These are phyloP conservation scores for Polydrusus cervinus DNA, from an alignment of 2,888 invertebrate species.

Conservation along the genomic window DNA sequence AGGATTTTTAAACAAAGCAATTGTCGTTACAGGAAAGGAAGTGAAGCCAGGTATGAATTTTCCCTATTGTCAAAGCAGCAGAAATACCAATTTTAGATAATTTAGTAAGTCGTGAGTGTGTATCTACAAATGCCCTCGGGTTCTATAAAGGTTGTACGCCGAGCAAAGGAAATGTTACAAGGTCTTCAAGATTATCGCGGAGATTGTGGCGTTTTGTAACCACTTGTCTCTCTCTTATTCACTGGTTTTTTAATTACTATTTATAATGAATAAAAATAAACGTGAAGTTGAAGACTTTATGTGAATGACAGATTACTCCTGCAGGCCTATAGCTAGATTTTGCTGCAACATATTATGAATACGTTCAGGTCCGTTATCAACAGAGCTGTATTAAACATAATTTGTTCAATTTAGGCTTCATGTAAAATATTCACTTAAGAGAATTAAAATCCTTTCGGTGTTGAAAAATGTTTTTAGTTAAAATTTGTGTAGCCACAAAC, in stretches of 20 bases:
- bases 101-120: slow-evolving; percentile 59
- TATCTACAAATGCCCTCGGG: slow-evolving; percentile 65
- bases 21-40: slow-evolving; percentile 45
- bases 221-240: slow-evolving; percentile 59
- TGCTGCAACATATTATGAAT: slow-evolving; percentile 61
- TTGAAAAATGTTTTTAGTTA: no score
- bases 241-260: slow-evolving; percentile 65
- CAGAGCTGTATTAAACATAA: slow-evolving; percentile 31
- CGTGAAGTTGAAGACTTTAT: slow-evolving; percentile 69
- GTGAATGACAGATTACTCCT: slow-evolving; percentile 69
- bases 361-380: slow-evolving; percentile 41
- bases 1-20: slow-evolving; percentile 49
- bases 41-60: slow-evolving; percentile 49
- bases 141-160: slow-evolving; percentile 54
- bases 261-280: slow-evolving; percentile 70
- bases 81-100: slow-evolving; percentile 59
- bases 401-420: not conserved
- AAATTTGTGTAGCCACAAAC: no score
- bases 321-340: slow-evolving; percentile 60
- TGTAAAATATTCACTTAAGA: not conserved
- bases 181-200: slow-evolving; percentile 72
- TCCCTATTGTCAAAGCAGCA: slow-evolving; percentile 50
- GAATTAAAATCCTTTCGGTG: no score
- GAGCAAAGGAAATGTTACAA: slow-evolving; percentile 70
- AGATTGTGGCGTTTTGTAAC: slow-evolving; percentile 69